phyloP scores from a whole-genome alignment of 2,113 vertebrate genomes.

The Ariopsis seemanni region DNA sequence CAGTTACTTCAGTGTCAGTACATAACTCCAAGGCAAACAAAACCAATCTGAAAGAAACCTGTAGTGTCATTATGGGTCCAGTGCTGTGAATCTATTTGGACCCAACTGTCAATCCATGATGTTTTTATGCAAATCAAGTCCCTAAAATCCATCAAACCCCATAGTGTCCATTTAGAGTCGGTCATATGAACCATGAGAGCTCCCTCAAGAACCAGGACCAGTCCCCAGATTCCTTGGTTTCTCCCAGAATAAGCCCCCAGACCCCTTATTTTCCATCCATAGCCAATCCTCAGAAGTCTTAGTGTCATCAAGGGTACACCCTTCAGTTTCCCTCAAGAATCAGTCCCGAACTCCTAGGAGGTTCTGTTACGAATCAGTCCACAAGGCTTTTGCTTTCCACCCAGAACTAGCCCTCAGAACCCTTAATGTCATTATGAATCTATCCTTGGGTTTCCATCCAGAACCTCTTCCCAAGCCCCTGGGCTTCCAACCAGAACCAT shows the following conservation, averaged over 20 bases:
- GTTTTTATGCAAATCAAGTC: not conserved
- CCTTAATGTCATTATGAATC: not conserved
- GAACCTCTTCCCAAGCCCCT: not conserved
- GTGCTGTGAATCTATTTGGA: not conserved
- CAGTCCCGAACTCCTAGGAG: not conserved
- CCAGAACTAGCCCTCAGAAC: not conserved
- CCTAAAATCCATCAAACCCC: not conserved
- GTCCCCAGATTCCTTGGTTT: not conserved
- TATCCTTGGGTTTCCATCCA: not conserved
- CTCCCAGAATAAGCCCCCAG: not conserved
- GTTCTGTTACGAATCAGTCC: not conserved
- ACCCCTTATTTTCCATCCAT: not conserved
- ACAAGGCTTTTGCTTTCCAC: not conserved
- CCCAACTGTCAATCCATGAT: not conserved
- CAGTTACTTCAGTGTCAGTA: no score
- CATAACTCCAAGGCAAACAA: not conserved
- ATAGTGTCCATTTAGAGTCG: not conserved
- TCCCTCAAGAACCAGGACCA: not conserved
- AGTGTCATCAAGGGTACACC: not conserved
- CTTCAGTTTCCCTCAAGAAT: no score
- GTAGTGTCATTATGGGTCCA: not conserved
- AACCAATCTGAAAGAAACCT: not conserved
- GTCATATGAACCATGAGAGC: not conserved
- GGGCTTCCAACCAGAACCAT: not conserved
- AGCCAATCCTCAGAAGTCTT: not conserved